Evolutionary conservation across 2,888 invertebrate species (phyloP).

Genomic region (Lepidocyrtinus sp.): DNA sequence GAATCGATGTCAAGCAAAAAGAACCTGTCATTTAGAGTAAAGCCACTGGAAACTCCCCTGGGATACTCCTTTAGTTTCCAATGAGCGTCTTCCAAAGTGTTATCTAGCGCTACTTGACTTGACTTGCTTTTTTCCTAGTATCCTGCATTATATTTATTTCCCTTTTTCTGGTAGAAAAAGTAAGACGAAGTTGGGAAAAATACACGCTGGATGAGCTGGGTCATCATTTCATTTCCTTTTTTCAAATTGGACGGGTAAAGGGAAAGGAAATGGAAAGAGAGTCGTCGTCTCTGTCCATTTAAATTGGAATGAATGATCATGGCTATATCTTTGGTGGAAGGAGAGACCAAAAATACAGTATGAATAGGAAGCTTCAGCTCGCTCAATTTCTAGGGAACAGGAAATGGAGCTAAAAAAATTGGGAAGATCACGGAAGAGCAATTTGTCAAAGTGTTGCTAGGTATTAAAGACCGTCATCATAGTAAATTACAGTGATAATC

Average conservation of each 20-base stretch:
- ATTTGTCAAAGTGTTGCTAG: slow-evolving; percentile 24
- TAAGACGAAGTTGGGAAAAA: not conserved
- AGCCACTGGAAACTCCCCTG: slow-evolving; percentile 44
- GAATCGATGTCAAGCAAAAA: slow-evolving; percentile 59
- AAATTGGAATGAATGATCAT: slow-evolving; percentile 43
- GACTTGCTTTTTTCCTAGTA: not conserved
- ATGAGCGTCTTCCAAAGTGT: slow-evolving; percentile 14
- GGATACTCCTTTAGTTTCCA: slow-evolving; percentile 37
- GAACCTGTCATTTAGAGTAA: slow-evolving; percentile 56
- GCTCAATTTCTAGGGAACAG: not conserved
- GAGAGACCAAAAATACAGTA: not conserved
- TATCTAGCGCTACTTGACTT: slow-evolving; percentile 1
- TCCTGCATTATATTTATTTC: slow-evolving; percentile 9
- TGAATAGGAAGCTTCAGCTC: not conserved
- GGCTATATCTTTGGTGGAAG: slow-evolving; percentile 13
- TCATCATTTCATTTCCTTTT: slow-evolving; percentile 3
- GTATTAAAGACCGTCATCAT: slow-evolving; percentile 13
- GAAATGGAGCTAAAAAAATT: not conserved
- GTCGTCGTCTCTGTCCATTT: slow-evolving; percentile 19
- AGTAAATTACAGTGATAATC: slow-evolving; percentile 12
- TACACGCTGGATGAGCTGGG: not conserved
- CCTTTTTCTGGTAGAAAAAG: slow-evolving; percentile 2
- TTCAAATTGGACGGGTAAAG: slow-evolving; percentile 9
- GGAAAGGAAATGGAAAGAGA: slow-evolving; percentile 12
- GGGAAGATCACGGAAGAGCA: slow-evolving; percentile 16